Conservation (phyloP, 2,113 vertebrate genomes). For the Malurus melanocephalus region DNA sequence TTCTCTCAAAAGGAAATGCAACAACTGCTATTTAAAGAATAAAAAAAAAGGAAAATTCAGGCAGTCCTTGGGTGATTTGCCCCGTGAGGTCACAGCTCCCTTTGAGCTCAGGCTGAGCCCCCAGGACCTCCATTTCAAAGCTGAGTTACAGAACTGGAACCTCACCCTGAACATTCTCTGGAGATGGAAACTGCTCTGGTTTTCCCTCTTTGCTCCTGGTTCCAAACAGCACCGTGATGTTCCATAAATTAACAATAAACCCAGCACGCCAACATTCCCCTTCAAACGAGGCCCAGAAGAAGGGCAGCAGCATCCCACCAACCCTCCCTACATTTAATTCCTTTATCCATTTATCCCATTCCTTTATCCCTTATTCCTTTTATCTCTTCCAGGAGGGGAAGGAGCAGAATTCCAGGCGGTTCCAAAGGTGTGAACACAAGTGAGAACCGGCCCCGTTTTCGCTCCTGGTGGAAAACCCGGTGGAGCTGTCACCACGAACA, state of each 20-base stretch:
- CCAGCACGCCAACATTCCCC: not conserved
- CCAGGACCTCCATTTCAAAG: not conserved
- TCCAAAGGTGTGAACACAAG: not conserved
- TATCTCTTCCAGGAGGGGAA: not conserved
- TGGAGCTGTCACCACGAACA: not conserved
- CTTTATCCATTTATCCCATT: not conserved
- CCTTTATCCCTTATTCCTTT: not conserved
- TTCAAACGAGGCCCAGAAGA: not conserved
- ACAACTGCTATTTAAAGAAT: too few species aligned
- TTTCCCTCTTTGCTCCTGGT: not conserved
- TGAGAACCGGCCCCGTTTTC: not conserved
- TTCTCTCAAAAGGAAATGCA: not conserved
- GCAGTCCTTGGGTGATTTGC: not conserved
- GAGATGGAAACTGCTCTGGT: fast-evolving
- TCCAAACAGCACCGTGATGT: not conserved
- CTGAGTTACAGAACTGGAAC: not conserved
- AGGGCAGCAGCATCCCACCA: not conserved
- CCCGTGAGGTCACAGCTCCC: fast-evolving
- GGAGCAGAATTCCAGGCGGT: not conserved
- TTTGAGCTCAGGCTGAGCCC: not conserved
- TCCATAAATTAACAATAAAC: not conserved
- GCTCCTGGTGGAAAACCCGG: not conserved
- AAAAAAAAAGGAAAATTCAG: too few species aligned
- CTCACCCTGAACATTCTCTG: not conserved
- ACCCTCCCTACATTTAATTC: not conserved